Evolutionary conservation across 1,140 invertebrate species (phyloP).

Genomic region (Zaprionus taronus): DNA sequence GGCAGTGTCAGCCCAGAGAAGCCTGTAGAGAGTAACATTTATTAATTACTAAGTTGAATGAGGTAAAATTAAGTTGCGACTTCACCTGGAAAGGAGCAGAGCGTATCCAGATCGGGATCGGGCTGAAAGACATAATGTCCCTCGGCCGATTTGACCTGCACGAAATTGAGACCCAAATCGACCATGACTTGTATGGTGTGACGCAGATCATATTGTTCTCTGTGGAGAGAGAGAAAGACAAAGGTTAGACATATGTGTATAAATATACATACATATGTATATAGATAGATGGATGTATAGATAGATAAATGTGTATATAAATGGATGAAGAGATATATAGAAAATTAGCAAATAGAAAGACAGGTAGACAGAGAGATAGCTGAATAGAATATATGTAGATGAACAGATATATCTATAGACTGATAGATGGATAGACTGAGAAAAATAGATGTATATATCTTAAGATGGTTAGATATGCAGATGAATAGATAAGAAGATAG

Average conservation of each 20-base stretch:
- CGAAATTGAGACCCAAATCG: slow-evolving; percentile 94
- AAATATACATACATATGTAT: too few species aligned
- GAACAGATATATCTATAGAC: too few species aligned
- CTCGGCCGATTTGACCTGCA: slow-evolving; percentile 91
- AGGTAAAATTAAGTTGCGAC: not conserved
- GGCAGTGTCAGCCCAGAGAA: slow-evolving; percentile 66
- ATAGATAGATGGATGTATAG: too few species aligned
- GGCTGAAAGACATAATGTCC: slow-evolving; percentile 92
- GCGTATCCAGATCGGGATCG: slow-evolving; percentile 89
- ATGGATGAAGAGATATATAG: too few species aligned
- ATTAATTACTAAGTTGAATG: not conserved
- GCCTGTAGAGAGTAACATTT: slow-evolving; percentile 34
- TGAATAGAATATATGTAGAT: too few species aligned
- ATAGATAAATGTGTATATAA: too few species aligned
- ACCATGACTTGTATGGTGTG: slow-evolving; percentile 94
- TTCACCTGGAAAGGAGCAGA: slow-evolving; percentile 70
- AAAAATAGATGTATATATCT: too few species aligned
- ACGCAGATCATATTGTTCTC: slow-evolving; percentile 90
- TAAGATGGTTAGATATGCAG: too few species aligned
- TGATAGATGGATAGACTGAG: too few species aligned
- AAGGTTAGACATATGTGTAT: not conserved
- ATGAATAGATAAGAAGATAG: too few species aligned
- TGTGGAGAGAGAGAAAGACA: slow-evolving; percentile 60
- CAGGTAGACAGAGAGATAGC: too few species aligned
- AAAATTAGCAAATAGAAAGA: too few species aligned